Percentiles rank a stretch among this genome's conserved stretches.
Conservation (phyloP, 2,888 invertebrate species). For the Caenorhabditis doughertyi region DNA sequence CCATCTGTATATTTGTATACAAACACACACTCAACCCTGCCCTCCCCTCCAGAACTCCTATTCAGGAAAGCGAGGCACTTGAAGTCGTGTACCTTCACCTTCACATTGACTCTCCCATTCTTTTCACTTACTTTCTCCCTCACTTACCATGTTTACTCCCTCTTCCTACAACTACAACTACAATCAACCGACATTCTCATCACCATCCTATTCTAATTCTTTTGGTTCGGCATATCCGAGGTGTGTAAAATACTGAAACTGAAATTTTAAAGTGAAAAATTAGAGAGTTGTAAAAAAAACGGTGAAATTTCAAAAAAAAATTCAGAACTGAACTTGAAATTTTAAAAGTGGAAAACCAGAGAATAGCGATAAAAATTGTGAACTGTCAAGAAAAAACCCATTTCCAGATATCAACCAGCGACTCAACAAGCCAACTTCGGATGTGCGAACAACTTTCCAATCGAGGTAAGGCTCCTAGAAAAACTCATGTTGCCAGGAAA, state of each 20-base stretch:
- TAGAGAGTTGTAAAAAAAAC: no score
- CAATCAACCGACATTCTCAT: conserved; percentile 4
- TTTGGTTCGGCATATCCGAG: conserved; percentile 30
- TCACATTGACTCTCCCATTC: not conserved
- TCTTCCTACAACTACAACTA: conserved; percentile 30
- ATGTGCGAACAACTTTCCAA: conserved; percentile 61
- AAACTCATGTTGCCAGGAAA: no score
- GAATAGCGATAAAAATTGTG: not conserved
- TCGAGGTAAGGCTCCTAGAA: conserved; percentile 21
- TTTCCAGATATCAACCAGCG: conserved; percentile 61
- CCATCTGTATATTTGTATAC: not conserved
- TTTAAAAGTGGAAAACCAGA: no score
- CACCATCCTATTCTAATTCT: not conserved
- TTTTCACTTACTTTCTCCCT: not conserved
- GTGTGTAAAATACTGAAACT: conserved; percentile 1
- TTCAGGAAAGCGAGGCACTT: conserved; percentile 13
- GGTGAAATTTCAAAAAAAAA: no score
- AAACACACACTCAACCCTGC: conserved; percentile 2
- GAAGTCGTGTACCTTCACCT: not conserved
- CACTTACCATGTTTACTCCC: conserved; percentile 52
- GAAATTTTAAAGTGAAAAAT: no score
- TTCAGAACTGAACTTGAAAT: no score
- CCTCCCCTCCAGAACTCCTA: not conserved
- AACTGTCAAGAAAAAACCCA: no score
- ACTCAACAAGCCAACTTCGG: conserved; percentile 67